These are phyloP conservation scores for Neoitamus cyanurus DNA, from an alignment of 2,888 invertebrate genomes.

Conservation along the genomic window DNA sequence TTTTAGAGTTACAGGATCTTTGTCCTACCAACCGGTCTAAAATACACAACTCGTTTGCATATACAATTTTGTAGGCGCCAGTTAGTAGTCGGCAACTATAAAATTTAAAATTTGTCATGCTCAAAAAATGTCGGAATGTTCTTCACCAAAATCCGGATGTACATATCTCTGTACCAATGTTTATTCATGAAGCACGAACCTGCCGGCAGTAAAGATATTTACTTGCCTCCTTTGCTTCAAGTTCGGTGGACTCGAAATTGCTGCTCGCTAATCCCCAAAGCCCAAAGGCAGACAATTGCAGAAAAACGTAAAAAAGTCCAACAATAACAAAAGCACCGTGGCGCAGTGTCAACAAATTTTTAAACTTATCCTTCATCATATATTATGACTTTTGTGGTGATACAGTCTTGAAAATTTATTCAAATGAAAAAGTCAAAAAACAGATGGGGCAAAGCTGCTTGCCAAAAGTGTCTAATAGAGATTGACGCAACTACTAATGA, in stretches of 20 bases:
- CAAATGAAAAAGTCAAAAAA: background rate
- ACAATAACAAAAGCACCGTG: background rate
- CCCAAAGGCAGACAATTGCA: background rate
- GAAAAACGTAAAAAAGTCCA: background rate
- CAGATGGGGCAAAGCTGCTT: background rate
- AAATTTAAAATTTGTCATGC: background rate
- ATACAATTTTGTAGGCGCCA: background rate
- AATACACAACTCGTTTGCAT: background rate
- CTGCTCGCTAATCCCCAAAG: background rate
- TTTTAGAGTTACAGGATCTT: too few relatives aligned
- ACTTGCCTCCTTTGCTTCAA: background rate
- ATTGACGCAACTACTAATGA: background rate
- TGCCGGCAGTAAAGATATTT: background rate
- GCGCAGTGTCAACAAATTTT: background rate
- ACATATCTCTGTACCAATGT: background rate
- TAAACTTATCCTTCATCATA: background rate
- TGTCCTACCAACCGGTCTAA: too few relatives aligned
- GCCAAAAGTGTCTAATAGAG: background rate
- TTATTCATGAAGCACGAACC: background rate
- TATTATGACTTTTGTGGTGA: background rate
- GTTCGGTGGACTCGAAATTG: background rate
- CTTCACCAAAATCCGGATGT: background rate
- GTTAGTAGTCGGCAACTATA: too few relatives aligned
- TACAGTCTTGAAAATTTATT: background rate
- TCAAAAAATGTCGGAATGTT: background rate